These are phyloP conservation scores for Mastacembelus armatus DNA, from an alignment of 2,797 vertebrate genomes.

Conservation along the genomic window DNA sequence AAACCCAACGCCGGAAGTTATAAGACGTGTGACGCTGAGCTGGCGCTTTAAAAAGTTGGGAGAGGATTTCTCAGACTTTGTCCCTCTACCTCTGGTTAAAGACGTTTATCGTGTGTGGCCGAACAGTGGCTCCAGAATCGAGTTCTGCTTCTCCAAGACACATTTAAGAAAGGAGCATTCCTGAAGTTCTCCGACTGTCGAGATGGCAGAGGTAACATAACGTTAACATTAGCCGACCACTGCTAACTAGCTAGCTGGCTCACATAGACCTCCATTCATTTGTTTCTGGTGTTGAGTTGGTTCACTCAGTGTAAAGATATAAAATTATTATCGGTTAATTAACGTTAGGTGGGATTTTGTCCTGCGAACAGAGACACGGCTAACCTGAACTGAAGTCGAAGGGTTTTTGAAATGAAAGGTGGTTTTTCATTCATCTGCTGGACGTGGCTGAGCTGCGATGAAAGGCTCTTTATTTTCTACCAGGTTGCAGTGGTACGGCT, in stretches of 20 bases:
- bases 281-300: neutral
- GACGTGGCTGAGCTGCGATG: constrained; percentile 55
- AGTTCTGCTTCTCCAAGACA: neutral
- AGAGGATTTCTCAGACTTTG: neutral
- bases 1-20: constrained; percentile 29
- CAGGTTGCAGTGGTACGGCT: constrained; percentile 53
- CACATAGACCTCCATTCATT: constrained; percentile 41
- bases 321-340: too few species aligned
- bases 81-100: neutral
- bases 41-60: constrained; percentile 24
- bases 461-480: constrained; percentile 64
- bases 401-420: constrained; percentile 16
- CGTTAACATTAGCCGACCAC: constrained; percentile 6
- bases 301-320: rapidly evolving
- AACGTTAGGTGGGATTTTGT: rapidly evolving
- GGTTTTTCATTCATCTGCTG: neutral
- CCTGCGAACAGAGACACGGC: neutral
- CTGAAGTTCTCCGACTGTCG: constrained; percentile 60
- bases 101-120: neutral
- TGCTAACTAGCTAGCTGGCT: constrained; percentile 21
- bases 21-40: neutral
- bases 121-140: neutral
- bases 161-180: constrained; percentile 18
- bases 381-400: constrained; percentile 7
- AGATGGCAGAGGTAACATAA: constrained; percentile 69